phyloP scores from a whole-genome alignment of 1,140 invertebrate genomes.

The Aleiodes sp. region DNA sequence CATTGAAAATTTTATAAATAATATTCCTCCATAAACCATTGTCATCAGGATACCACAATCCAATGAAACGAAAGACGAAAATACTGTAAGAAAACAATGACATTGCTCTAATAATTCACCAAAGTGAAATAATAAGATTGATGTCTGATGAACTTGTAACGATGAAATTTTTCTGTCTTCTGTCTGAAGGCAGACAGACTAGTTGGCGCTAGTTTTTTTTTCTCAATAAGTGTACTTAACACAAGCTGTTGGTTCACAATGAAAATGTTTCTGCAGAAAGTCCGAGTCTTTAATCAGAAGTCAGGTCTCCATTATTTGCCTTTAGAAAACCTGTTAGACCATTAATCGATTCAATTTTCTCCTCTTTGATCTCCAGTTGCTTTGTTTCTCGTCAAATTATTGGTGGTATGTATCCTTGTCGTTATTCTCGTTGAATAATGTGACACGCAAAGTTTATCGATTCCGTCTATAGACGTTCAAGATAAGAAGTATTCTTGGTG shows the following conservation, averaged over 20 bases:
- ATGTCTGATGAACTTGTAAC: background rate
- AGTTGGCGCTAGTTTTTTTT: background rate
- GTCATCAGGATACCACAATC: background rate
- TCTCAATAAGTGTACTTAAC: background rate
- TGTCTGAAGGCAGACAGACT: background rate
- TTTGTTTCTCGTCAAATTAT: no score
- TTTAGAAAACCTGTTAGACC: slow-evolving; percentile 24
- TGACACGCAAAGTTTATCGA: no score
- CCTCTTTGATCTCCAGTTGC: no score
- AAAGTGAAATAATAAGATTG: background rate
- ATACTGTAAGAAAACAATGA: slow-evolving; percentile 1
- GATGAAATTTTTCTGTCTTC: no score
- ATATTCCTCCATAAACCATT: background rate
- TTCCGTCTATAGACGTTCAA: no score
- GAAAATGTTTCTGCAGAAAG: background rate
- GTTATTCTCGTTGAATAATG: no score
- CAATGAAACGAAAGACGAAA: background rate
- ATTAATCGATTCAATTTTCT: no score
- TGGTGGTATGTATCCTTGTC: no score
- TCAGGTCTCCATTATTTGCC: background rate
- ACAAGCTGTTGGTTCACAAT: slow-evolving; percentile 14
- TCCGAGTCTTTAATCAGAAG: background rate
- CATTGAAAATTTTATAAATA: background rate
- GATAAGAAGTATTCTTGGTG: no score
- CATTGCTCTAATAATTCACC: background rate